These are phyloP conservation scores for Mobula birostris DNA, from an alignment of 2,113 vertebrate species.

Conservation along the genomic window DNA sequence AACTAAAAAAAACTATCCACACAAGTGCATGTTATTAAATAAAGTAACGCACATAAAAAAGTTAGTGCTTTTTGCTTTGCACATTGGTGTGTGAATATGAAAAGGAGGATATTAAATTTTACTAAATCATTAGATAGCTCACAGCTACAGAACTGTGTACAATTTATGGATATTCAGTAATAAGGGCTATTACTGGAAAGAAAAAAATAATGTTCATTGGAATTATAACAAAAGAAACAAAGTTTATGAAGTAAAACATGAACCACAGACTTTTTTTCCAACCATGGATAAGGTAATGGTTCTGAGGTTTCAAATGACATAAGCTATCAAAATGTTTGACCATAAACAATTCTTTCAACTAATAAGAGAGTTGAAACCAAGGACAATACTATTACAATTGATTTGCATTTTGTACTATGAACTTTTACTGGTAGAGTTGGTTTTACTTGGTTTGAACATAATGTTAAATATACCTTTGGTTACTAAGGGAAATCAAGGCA, in stretches of 20 bases:
- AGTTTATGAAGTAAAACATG: not conserved
- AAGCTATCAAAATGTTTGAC: not conserved
- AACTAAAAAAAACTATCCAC: not conserved
- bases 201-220: not conserved
- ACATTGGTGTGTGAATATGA: not conserved
- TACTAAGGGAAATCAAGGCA: no score
- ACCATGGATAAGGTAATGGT: not conserved
- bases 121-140: not conserved
- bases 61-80: not conserved
- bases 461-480: no score
- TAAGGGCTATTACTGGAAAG: not conserved
- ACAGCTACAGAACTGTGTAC: not conserved
- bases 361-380: not conserved
- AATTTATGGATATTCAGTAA: not conserved
- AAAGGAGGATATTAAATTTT: not conserved
- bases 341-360: not conserved
- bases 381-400: no score
- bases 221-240: not conserved
- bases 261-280: not conserved
- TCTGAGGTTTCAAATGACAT: not conserved
- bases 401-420: not conserved
- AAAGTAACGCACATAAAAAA: not conserved
- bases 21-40: not conserved
- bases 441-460: not conserved
- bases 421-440: not conserved